Base-by-base conservation (phyloP, 2,888 invertebrate genomes). In the Trichopria drosophilae region DNA sequence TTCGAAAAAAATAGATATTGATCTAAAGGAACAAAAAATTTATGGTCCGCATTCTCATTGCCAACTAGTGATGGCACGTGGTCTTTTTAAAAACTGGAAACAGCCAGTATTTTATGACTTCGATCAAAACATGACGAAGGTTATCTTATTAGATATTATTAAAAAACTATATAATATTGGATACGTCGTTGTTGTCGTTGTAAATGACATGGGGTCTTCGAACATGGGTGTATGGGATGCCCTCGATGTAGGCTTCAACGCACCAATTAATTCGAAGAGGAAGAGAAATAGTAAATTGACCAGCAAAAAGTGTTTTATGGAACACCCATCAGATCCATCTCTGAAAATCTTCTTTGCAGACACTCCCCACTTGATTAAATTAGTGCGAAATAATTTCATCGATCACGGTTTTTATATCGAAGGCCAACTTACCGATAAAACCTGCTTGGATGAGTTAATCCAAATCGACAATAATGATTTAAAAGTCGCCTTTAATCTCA, bases 21-120 rank as follows among this genome's bases (percentile, higher is more conserved):
- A 55, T 29, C 36, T 20, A 43, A 31, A 20, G 42, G 32, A 22
- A 9, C 42, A 55, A 18, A 35, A 29, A 32, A 37, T 55, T 15
- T 23, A 43, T 41, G 52, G 45, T 5, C 47, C 57, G 3, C 16
- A 45, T 41, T 36, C 42, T 45, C 19, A 9, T n/a, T 36, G 51
- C 16, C 41, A 51, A 35, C 13, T 15, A 22, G 46, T 52, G 7
- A 41, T 55, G 39, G 43, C 44, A 3, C 13, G 49, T 15, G 53
- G 46, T 6, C 15, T 55, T 9, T 19, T 53, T 23, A 10, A 13
- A 9, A 41, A 34, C 3, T 58, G 52, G 55, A 58, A 55, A 24
- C 52, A 55, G 36, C 46, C 49, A 4, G 40, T 58, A 3, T 58
- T 19, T 45, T 58, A 42, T 43, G 46, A 49, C 22, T 55, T 46